These are phyloP conservation scores for Notamacropus eugenii DNA, from an alignment of 2,797 vertebrate genomes.

Conservation along the genomic window DNA sequence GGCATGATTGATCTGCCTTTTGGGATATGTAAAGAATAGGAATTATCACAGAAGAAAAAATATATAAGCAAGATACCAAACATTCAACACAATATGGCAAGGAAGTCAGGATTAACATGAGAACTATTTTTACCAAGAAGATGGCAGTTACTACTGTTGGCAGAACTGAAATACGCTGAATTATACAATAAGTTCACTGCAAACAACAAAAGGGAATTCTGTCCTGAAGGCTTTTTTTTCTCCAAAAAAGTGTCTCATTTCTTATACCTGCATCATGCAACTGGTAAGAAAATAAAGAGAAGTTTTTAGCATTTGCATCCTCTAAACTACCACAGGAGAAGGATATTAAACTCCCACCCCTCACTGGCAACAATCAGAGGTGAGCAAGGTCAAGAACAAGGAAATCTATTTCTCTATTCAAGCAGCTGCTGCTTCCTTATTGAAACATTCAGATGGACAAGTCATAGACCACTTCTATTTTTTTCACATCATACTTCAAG, in stretches of 20 bases:
- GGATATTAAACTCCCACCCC: slow-evolving; percentile 64
- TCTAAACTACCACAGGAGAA: slow-evolving; percentile 80
- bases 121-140: slow-evolving; percentile 68
- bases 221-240: slow-evolving; percentile 72
- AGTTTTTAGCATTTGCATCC: slow-evolving; percentile 78
- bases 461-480: slow-evolving; percentile 98
- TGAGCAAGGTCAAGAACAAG: slow-evolving; percentile 57
- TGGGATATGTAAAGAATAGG: slow-evolving; percentile 62
- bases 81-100: slow-evolving; percentile 47
- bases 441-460: slow-evolving; percentile 96
- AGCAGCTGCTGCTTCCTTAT: slow-evolving; percentile 87
- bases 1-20: slow-evolving; percentile 43
- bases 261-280: slow-evolving; percentile 79
- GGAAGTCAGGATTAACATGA: slow-evolving; percentile 56
- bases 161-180: slow-evolving; percentile 63
- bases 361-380: slow-evolving; percentile 79
- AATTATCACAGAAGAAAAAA: slow-evolving; percentile 36
- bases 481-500: slow-evolving; percentile 98
- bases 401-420: slow-evolving; percentile 83
- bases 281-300: slow-evolving; percentile 82
- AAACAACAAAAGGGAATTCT: slow-evolving; percentile 65
- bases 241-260: slow-evolving; percentile 75
- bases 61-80: slow-evolving; percentile 42
- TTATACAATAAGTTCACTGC: slow-evolving; percentile 69
- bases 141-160: slow-evolving; percentile 58